Evolutionary conservation across 1,140 invertebrate genomes (phyloP), one percentile per base, ranked within the genome.

Genomic region (Pollicipes pollicipes): DNA sequence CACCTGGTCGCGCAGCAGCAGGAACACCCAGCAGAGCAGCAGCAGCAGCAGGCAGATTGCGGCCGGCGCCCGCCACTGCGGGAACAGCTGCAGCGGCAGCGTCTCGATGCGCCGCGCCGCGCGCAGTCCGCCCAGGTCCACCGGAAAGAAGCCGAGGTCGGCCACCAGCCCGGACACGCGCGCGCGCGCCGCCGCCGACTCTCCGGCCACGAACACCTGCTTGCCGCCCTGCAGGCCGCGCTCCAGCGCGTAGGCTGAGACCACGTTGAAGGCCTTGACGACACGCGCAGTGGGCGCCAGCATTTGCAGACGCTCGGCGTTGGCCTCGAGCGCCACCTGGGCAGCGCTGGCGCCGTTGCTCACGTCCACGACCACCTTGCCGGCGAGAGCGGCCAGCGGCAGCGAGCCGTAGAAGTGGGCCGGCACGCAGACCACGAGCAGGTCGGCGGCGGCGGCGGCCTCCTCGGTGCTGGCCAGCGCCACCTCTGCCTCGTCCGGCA

Each of bases 241-340:
- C 37, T 75, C 69, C 31, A 75, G 72, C n/a, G 74, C 66, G 69
- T 74, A 74, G 4, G 73, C 74, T 28, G 74, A 75, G 8, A 72
- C 70, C 24, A 73, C 73, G 63, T 72, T 75, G 67, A 75, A 75
- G 30, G 74, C 73, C 68, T 74, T 73, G 26, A 74, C 73, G 31
- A 75, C 73, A 24, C 28, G 37, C 26, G 73, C 69, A 3, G 67
- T 24, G 17, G 73, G 73, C n/a, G 70, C 28, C 70, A 74, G 69
- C 13, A 6, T 32, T 63, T 73, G 70, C 1, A 74, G 70, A 10
- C 72, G 63, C 70, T 74, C 73, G 6, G 73, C 73, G 45, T 74
- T 72, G 31, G 71, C 70, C 37, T 64, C 37, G 31, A 71, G 73
- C 2, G 73, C 70, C 76, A 80, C 78, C 6, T 6, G 13, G 6